A percentile compares a stretch with the other conserved stretches of the same genome.
Conservation (phyloP, 2,888 invertebrate genomes). For the Drosophila meridiana region DNA sequence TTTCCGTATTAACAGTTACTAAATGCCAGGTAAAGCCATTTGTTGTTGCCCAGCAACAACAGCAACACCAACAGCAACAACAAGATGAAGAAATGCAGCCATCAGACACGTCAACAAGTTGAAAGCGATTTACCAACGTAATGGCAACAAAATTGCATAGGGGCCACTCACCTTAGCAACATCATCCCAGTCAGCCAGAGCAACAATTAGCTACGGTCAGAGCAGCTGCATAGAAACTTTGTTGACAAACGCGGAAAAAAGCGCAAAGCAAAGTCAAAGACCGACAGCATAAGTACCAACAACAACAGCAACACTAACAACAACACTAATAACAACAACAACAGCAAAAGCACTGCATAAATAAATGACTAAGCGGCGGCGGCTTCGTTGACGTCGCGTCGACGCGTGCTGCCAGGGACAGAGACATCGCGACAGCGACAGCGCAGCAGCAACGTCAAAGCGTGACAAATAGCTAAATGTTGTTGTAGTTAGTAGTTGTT, state of each 20-base stretch:
- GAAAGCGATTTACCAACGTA: conserved; percentile 55
- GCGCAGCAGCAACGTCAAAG: conserved; percentile 57
- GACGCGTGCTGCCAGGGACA: conserved; percentile 54
- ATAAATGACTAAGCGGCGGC: conserved; percentile 60
- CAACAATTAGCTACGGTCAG: conserved; percentile 56
- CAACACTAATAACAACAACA: conserved; percentile 16
- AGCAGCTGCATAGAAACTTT: conserved; percentile 47
- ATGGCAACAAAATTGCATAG: conserved; percentile 60
- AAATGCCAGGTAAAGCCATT: conserved; percentile 51
- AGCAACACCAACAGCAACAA: conserved; percentile 19
- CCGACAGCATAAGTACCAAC: conserved; percentile 43
- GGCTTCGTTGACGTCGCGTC: conserved; percentile 31
- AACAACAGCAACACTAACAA: conserved; percentile 23
- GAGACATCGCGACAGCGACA: conserved; percentile 9
- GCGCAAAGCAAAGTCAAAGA: conserved; percentile 61
- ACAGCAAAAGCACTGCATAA: conserved; percentile 24
- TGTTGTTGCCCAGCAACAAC: conserved; percentile 23
- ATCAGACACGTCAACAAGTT: conserved; percentile 42
- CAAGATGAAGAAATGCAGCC: conserved; percentile 7
- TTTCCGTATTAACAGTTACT: conserved; percentile 64
- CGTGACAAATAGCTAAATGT: conserved; percentile 71
- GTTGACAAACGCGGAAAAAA: conserved; percentile 69
- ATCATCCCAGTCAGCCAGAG: conserved; percentile 37
- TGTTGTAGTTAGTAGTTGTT: conserved; percentile 13
- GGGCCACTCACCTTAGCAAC: conserved; percentile 69